These are phyloP conservation scores for Schizotus pectinicornis DNA, from an alignment of 2,888 invertebrate species.

Conservation along the genomic window DNA sequence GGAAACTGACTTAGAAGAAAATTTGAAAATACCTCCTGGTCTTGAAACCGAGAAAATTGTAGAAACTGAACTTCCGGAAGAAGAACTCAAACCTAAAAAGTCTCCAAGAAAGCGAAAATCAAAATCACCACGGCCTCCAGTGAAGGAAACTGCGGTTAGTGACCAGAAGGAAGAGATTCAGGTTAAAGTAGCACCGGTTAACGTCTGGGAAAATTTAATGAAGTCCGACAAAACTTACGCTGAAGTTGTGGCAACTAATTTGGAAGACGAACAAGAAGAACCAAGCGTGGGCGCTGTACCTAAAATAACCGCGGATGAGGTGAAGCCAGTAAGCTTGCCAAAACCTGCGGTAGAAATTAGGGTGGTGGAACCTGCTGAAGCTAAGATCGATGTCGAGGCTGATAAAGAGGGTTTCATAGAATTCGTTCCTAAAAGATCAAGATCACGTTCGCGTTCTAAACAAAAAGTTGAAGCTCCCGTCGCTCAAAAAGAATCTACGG, in stretches of 20 bases:
- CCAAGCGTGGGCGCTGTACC: conserved; percentile 28
- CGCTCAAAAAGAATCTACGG: conserved; percentile 1
- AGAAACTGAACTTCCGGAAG: conserved; percentile 17
- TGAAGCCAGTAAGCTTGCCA: conserved; percentile 58
- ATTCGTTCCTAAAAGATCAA: conserved; percentile 57
- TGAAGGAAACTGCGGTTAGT: conserved; percentile 2
- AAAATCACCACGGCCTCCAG: conserved; percentile 37
- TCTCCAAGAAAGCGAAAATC: conserved; percentile 34
- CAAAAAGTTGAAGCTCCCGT: conserved; percentile 34
- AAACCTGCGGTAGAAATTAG: conserved; percentile 27
- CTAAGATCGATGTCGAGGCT: conserved; percentile 33
- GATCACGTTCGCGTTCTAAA: conserved; percentile 63
- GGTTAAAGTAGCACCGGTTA: conserved; percentile 37
- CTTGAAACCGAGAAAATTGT: not conserved
- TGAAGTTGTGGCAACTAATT: conserved; percentile 65
- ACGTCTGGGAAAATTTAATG: conserved; percentile 62
- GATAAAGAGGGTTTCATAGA: conserved; percentile 61
- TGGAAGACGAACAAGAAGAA: conserved; percentile 32
- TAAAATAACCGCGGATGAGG: conserved; percentile 27
- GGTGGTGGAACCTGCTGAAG: conserved; percentile 18
- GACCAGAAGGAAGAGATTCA: conserved; percentile 13
- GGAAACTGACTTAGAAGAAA: too few relatives aligned
- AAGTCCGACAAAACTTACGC: conserved; percentile 73
- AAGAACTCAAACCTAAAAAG: conserved; percentile 28
- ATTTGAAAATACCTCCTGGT: too few relatives aligned